A percentile compares a stretch with the other conserved stretches of the same genome.
These are phyloP conservation scores for Hypsibius dujardini DNA, from an alignment of 1,140 invertebrate species.

Conservation along the genomic window DNA sequence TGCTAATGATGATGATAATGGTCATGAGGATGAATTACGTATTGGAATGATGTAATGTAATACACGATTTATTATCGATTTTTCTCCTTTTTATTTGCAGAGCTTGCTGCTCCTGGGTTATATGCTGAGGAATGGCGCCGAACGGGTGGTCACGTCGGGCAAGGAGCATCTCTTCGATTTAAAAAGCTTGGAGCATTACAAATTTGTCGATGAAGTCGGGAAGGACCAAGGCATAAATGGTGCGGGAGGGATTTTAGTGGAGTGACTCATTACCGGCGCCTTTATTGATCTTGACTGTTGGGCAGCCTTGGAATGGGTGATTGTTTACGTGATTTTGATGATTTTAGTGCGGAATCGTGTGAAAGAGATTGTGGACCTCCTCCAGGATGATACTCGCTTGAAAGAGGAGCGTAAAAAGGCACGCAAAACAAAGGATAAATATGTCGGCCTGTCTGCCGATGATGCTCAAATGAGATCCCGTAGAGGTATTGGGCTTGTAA, in stretches of 20 bases:
- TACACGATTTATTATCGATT: constrained; percentile 10
- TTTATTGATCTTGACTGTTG: background rate
- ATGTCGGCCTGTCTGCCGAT: constrained; percentile 74
- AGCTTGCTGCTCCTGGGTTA: constrained; percentile 73
- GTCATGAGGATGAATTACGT: no score
- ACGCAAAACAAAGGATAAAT: constrained; percentile 96
- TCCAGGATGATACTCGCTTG: constrained; percentile 90
- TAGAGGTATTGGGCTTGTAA: background rate
- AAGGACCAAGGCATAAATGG: constrained; percentile 89
- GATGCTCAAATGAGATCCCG: background rate
- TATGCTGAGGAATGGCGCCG: constrained; percentile 84
- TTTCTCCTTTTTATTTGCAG: constrained; percentile 39
- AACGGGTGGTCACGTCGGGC: constrained; percentile 87
- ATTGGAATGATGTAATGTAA: no score
- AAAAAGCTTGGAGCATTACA: constrained; percentile 79
- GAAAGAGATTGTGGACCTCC: constrained; percentile 82
- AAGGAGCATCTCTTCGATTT: constrained; percentile 94
- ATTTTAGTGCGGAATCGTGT: constrained; percentile 56
- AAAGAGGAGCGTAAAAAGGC: constrained; percentile 94
- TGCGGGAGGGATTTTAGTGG: constrained; percentile 26
- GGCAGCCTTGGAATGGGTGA: background rate
- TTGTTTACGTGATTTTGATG: constrained; percentile 36
- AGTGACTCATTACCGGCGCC: background rate
- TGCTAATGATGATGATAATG: no score
- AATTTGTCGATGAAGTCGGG: constrained; percentile 83